phyloP scores from a whole-genome alignment of 2,113 vertebrate genomes.

The Dicentrarchus labrax region DNA sequence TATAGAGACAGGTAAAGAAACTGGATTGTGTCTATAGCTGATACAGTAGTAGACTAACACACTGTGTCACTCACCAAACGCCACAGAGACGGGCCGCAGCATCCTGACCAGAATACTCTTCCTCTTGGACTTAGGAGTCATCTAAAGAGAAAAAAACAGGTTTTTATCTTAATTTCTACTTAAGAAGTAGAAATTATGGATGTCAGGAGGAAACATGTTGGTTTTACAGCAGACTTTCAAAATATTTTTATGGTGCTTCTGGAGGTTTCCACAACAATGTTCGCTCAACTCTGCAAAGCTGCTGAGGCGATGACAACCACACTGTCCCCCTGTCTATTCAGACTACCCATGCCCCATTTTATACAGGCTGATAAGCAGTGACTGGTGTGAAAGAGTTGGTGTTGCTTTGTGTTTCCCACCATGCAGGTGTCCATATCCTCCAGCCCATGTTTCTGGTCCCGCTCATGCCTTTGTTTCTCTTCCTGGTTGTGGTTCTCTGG shows the following conservation, averaged over 20 bases:
- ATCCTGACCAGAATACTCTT: conserved; percentile 98
- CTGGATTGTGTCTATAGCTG: too few relatives aligned
- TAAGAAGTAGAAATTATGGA: background rate
- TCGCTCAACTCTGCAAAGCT: too few relatives aligned
- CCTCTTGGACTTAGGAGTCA: conserved; percentile 95
- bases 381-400: background rate
- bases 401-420: conserved; percentile 76
- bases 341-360: background rate
- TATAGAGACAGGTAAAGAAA: too few relatives aligned
- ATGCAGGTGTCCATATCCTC: conserved; percentile 90
- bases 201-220: background rate
- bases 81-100: conserved; percentile 94
- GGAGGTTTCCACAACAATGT: background rate
- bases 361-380: background rate
- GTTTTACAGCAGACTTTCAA: background rate
- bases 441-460: conserved; percentile 80
- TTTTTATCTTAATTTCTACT: background rate
- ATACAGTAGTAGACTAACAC: too few relatives aligned
- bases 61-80: conserved; percentile 88
- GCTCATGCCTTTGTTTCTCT: conserved; percentile 72
- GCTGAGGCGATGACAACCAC: too few relatives aligned
- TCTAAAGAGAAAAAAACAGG: conserved; percentile 76
- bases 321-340: background rate
- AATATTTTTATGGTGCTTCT: background rate
- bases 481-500: conserved; percentile 72